Conservation (phyloP, 2,797 vertebrate genomes). For the Catostomus latipinnis region DNA sequence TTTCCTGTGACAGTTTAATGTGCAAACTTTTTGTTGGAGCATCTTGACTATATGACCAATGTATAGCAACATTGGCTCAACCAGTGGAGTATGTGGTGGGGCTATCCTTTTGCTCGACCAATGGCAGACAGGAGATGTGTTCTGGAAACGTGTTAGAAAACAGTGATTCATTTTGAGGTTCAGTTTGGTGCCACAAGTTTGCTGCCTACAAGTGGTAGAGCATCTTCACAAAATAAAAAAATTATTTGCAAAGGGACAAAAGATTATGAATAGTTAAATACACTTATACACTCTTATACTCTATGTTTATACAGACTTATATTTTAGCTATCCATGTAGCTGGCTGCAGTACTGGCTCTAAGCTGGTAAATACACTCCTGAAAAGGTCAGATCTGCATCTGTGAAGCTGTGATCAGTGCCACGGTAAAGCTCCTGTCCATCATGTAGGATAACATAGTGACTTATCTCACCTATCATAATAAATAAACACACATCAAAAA, state of each 20-base stretch:
- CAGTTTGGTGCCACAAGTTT: too few species aligned
- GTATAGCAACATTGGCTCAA: not conserved
- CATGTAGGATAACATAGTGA: conserved; percentile 85
- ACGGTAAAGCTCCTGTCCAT: conserved; percentile 84
- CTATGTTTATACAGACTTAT: conserved; percentile 68
- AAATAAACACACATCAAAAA: conserved; percentile 34
- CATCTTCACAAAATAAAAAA: not conserved
- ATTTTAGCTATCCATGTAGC: conserved; percentile 83
- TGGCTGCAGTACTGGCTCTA: conserved; percentile 83
- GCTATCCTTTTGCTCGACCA: not conserved
- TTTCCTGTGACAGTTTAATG: not conserved
- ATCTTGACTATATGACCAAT: not conserved
- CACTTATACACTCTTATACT: not conserved
- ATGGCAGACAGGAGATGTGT: not conserved
- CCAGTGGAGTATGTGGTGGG: not conserved
- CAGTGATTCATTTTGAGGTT: not conserved
- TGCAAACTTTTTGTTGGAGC: not conserved
- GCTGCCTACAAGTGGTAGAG: too few species aligned
- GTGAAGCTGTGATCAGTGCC: conserved; percentile 83
- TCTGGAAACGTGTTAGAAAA: not conserved
- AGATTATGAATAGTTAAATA: conserved; percentile 12
- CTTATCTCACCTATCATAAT: conserved; percentile 78
- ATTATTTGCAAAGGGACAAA: not conserved
- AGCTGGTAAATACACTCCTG: conserved; percentile 87
- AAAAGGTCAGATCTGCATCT: conserved; percentile 84